These are phyloP conservation scores for Leucosticte australis DNA, from an alignment of 2,113 vertebrate genomes.

Conservation along the genomic window DNA sequence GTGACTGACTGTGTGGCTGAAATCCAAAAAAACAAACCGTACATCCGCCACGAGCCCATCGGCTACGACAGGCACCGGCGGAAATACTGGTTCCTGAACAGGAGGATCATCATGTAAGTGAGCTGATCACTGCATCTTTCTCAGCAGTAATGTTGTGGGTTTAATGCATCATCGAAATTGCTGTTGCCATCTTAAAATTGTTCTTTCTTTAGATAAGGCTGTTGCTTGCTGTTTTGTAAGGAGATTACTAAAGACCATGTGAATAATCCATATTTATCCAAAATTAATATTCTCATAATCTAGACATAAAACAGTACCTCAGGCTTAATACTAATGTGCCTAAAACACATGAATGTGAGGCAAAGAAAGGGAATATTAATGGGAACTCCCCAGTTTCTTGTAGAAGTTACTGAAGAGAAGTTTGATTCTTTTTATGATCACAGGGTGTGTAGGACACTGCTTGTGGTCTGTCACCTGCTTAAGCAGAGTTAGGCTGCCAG, in stretches of 20 bases:
- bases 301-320: not conserved
- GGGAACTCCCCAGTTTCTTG: not conserved
- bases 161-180: not conserved
- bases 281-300: not conserved
- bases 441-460: rapidly evolving
- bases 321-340: not conserved
- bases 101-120: conserved; percentile 96
- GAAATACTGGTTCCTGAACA: conserved; percentile 98
- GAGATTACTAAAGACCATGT: not conserved
- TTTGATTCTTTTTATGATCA: not conserved
- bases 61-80: conserved; percentile 94
- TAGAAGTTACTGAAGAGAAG: not conserved
- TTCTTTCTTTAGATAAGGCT: not conserved
- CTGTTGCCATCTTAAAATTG: not conserved
- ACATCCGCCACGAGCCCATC: conserved; percentile 93
- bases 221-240: not conserved
- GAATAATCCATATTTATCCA: not conserved
- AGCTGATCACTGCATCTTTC: not conserved
- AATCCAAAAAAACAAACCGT: conserved; percentile 93
- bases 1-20: conserved; percentile 95
- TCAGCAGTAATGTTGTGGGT: rapidly evolving
- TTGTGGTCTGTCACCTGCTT: not conserved
- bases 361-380: not conserved
- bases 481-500: not conserved
- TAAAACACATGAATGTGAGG: not conserved